Evolutionary conservation across 2,113 vertebrate genomes (phyloP).

Genomic region (Tychaedon coryphoeus): DNA sequence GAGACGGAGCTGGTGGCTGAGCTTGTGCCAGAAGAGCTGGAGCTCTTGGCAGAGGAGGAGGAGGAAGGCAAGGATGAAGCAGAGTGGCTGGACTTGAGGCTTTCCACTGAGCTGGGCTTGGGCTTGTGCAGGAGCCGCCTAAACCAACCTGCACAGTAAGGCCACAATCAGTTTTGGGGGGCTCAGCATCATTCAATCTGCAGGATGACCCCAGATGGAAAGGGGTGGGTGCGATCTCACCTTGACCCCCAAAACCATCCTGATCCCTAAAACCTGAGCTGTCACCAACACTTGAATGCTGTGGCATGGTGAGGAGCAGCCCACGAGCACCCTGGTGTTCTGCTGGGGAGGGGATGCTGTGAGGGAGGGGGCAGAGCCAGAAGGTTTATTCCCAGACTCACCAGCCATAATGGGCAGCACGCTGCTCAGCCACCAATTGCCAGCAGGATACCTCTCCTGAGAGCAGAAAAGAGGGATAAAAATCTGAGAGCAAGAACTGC

Average conservation of each 20-base stretch:
- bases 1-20: background rate
- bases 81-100: background rate
- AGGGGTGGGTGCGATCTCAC: background rate
- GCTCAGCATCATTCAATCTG: rapidly evolving
- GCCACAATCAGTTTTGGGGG: background rate
- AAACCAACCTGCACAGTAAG: conserved; percentile 68
- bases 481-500: background rate
- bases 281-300: background rate
- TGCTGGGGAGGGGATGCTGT: rapidly evolving
- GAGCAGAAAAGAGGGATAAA: background rate
- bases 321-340: background rate
- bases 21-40: background rate
- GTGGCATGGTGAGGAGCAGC: rapidly evolving
- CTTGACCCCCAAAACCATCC: background rate
- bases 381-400: background rate
- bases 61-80: background rate
- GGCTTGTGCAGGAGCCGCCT: conserved; percentile 57
- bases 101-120: background rate
- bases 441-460: background rate
- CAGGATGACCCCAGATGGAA: background rate
- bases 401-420: background rate
- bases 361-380: background rate
- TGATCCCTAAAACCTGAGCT: background rate
- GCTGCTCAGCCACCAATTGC: rapidly evolving
- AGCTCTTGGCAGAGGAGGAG: background rate